Evolutionary conservation across 1,140 invertebrate genomes (phyloP).

Genomic region (Aphis craccivora): DNA sequence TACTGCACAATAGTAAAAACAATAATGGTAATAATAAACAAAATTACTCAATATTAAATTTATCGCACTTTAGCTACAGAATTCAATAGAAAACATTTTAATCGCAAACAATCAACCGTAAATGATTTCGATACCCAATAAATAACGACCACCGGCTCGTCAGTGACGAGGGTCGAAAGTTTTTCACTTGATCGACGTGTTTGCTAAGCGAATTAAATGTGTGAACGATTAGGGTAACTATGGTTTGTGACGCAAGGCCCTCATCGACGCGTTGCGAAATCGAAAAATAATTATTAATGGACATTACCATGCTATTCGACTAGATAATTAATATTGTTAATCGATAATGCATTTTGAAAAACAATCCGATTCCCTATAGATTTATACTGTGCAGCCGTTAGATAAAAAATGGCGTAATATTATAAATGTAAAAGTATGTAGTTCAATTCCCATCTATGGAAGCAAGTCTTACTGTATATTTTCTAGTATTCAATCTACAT

Average conservation of each 20-base stretch:
- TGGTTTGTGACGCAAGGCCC: background rate
- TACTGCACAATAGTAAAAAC: background rate
- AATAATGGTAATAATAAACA: background rate
- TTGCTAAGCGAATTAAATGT: constrained; percentile 28
- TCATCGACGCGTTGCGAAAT: background rate
- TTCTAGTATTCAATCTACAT: background rate
- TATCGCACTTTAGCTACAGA: background rate
- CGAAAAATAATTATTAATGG: background rate
- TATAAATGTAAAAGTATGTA: background rate
- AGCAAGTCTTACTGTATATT: background rate
- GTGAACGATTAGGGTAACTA: constrained; percentile 6
- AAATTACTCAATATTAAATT: no score
- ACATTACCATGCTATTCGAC: background rate
- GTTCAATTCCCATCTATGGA: background rate
- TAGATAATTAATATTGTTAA: constrained; percentile 4
- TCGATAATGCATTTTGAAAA: background rate
- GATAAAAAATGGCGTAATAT: background rate
- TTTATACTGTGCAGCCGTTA: background rate
- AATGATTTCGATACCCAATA: background rate
- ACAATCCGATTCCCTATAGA: background rate
- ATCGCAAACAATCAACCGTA: background rate
- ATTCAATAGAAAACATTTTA: background rate
- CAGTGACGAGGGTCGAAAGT: background rate
- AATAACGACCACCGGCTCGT: background rate
- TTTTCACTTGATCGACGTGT: constrained; percentile 8